Base-by-base conservation (phyloP, 92 coral and sea anemone genomes). In the Virgularia gustaviana region DNA sequence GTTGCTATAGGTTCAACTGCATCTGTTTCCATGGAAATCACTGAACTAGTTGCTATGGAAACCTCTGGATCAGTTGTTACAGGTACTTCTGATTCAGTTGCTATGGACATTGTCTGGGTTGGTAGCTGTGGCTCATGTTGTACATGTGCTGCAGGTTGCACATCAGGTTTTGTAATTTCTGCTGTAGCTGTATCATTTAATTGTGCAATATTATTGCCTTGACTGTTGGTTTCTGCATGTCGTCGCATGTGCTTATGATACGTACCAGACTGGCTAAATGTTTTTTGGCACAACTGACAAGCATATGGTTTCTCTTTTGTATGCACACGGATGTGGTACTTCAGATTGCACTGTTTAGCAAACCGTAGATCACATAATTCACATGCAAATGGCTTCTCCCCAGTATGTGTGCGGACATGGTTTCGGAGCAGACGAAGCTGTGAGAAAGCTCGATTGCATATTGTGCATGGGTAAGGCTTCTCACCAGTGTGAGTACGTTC, bases 241-340 rank as follows among this genome's bases (percentile, higher is more conserved):
- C 75, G 60, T 22, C 75, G 53, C 75, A 68, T 32, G 39, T 68
- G 75, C 36, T 68, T 68, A 38, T 68, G 55, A 38, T 68, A 68
- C 6, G 75, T 68, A 19, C 75, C 75, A 30, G 75, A 68, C 47
- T 68, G 75, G 16, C 60, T 68, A 47, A 68, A 68, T 0, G 75
- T 49, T 27, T 36, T 60, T 25, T 60, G 42, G n/a, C 75, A 68
- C 12, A 68, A 29, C 15, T 49, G 9, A 35, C 75, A 68, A 13
- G 75, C 29, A 47, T 68, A 68, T 10, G 75, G 75, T 38, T 68
- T 68, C 36, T 68, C 75, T 34, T 68, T 68, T 9, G 75, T 68
- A 22, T 68, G 75, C 8, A 68, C 75, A 25, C 75, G 55, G 60
- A 68, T 68, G 75, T 68, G 75, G 32, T 68, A 68, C 61, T 68